Conservation (phyloP, 1,140 invertebrate genomes). For the Zaprionus gabonicus region DNA sequence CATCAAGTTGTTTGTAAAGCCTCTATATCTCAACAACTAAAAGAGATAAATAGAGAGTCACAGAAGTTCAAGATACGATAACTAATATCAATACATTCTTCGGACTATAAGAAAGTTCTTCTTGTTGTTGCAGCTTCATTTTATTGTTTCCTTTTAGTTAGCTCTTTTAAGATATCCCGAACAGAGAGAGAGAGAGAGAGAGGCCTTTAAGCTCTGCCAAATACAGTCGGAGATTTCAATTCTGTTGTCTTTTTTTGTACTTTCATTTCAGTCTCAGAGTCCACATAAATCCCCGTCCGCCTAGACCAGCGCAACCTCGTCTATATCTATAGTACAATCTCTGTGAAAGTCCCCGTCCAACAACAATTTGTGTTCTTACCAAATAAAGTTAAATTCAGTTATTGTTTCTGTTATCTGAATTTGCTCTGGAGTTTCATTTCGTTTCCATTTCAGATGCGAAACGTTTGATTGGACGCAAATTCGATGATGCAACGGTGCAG, state of each 20-base stretch:
- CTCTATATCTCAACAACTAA: not conserved
- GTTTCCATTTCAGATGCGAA: conserved; percentile 93
- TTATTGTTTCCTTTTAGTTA: not conserved
- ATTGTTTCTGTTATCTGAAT: not conserved
- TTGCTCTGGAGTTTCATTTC: conserved; percentile 32
- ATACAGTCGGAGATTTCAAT: conserved; percentile 35
- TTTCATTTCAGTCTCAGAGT: conserved; percentile 78
- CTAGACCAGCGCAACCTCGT: conserved; percentile 38
- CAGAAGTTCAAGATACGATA: not conserved
- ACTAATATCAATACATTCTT: not conserved
- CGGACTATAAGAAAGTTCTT: no score
- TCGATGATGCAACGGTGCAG: conserved; percentile 95
- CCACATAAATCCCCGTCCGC: conserved; percentile 56
- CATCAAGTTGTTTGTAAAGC: not conserved
- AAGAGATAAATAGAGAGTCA: not conserved
- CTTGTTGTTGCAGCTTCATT: not conserved
- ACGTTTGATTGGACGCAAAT: conserved; percentile 96
- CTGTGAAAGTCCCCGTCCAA: conserved; percentile 26
- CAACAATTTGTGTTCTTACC: conserved; percentile 33
- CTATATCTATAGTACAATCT: conserved; percentile 35
- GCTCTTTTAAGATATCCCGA: not conserved
- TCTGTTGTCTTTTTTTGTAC: conserved; percentile 64
- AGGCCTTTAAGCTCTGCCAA: not conserved
- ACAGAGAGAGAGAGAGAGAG: not conserved
- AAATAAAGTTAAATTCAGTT: conserved; percentile 37